Evolutionary conservation across 1,140 invertebrate species (phyloP).

Genomic region (Drosophila triauraria): DNA sequence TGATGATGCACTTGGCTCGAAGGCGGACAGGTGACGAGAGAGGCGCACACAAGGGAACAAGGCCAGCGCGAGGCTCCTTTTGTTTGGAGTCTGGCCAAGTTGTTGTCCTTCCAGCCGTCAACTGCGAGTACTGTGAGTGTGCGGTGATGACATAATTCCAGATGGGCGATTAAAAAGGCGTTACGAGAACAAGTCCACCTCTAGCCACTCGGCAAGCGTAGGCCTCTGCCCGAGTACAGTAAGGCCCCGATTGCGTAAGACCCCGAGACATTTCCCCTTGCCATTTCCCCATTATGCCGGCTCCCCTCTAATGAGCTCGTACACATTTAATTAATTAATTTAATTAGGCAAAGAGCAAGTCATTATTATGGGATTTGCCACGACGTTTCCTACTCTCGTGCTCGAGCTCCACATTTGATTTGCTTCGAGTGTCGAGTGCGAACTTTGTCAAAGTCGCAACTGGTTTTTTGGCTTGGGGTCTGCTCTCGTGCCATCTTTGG

Average conservation of each 20-base stretch:
- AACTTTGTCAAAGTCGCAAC: slow-evolving; percentile 48
- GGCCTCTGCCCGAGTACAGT: slow-evolving; percentile 17
- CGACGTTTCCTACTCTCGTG: slow-evolving; percentile 61
- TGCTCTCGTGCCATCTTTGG: slow-evolving; percentile 57
- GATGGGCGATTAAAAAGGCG: slow-evolving; percentile 59
- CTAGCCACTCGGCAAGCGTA: slow-evolving; percentile 17
- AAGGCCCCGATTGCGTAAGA: slow-evolving; percentile 32
- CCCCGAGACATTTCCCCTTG: slow-evolving; percentile 16
- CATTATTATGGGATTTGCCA: slow-evolving; percentile 62
- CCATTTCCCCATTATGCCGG: slow-evolving; percentile 26
- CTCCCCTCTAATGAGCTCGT: slow-evolving; percentile 67
- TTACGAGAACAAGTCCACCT: slow-evolving; percentile 54
- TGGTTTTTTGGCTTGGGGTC: slow-evolving; percentile 18
- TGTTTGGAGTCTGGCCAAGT: slow-evolving; percentile 32
- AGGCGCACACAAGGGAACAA: slow-evolving; percentile 15
- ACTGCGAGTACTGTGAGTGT: background rate
- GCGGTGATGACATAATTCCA: slow-evolving; percentile 60
- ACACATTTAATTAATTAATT: slow-evolving; percentile 81
- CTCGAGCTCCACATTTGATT: slow-evolving; percentile 52
- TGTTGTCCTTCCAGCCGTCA: slow-evolving; percentile 25
- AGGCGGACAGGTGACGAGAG: slow-evolving; percentile 66
- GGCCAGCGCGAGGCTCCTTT: slow-evolving; percentile 9
- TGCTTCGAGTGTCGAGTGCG: slow-evolving; percentile 34
- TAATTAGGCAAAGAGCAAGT: slow-evolving; percentile 62
- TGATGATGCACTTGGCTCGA: slow-evolving; percentile 55